phyloP scores from a whole-genome alignment of 2,888 invertebrate genomes.

The Thecocarcelia acutangulata region DNA sequence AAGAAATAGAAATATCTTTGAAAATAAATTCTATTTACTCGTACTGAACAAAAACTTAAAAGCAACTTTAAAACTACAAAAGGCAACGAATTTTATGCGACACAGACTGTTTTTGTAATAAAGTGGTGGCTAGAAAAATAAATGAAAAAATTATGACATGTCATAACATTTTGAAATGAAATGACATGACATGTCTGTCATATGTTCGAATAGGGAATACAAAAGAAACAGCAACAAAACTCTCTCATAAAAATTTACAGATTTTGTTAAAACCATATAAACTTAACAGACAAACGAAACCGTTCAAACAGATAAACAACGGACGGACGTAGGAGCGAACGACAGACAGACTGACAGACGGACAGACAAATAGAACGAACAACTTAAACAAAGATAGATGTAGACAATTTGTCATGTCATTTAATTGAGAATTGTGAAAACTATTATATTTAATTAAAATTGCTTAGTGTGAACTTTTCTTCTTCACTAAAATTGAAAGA shows the following conservation, averaged over 20 bases:
- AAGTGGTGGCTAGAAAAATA: constrained; percentile 58
- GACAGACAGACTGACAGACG: not conserved
- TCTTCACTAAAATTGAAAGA: not conserved
- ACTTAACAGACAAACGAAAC: not conserved
- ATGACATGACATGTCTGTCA: constrained; percentile 68
- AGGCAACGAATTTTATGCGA: constrained; percentile 15
- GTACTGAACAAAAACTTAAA: constrained; percentile 18
- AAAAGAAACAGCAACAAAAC: constrained; percentile 27
- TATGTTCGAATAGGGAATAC: constrained; percentile 61
- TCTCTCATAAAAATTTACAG: not conserved
- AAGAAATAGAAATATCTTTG: constrained; percentile 27
- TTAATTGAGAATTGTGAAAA: constrained; percentile 67
- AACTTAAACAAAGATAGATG: constrained; percentile 57
- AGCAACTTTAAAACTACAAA: constrained; percentile 17
- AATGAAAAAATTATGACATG: constrained; percentile 57
- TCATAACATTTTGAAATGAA: constrained; percentile 68
- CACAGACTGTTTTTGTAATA: constrained; percentile 31
- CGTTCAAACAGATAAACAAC: constrained; percentile 13
- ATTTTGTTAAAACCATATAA: constrained; percentile 2
- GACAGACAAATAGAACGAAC: not conserved
- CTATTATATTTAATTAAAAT: constrained; percentile 69
- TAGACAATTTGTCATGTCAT: constrained; percentile 69
- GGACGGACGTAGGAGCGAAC: not conserved
- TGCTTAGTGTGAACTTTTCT: constrained; percentile 50
- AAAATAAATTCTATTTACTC: constrained; percentile 51